Conservation (phyloP, 2,797 vertebrate species). For the Lepus townsendii region DNA sequence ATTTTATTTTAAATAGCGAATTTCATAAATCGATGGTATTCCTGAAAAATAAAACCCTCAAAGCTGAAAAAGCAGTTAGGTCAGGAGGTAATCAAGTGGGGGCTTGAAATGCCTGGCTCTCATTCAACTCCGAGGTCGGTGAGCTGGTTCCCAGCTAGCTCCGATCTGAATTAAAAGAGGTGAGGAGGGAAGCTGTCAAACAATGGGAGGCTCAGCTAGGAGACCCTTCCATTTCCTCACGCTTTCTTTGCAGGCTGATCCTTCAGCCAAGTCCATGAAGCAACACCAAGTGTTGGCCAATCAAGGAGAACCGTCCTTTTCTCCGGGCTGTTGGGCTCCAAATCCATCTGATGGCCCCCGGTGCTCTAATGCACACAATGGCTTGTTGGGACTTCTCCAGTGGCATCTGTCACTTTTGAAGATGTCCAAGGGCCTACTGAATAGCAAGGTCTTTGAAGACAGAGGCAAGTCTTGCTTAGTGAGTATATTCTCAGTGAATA, state of each 20-base stretch:
- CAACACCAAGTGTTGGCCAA: not conserved
- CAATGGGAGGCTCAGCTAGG: not conserved
- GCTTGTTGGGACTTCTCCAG: not conserved
- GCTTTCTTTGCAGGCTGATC: not conserved
- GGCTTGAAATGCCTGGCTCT: not conserved
- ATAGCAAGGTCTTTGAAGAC: constrained; percentile 12
- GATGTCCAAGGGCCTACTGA: not conserved
- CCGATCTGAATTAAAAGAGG: not conserved
- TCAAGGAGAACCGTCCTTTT: not conserved
- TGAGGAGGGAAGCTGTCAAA: not conserved
- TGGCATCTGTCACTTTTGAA: not conserved
- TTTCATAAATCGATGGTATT: constrained; percentile 63
- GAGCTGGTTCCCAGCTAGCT: not conserved
- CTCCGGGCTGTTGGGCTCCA: not conserved
- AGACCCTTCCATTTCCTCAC: not conserved
- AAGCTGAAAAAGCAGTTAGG: constrained; percentile 86
- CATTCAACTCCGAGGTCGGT: not conserved
- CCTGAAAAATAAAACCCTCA: constrained; percentile 82
- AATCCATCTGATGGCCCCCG: not conserved
- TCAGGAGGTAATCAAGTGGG: constrained; percentile 40
- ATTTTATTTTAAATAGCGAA: constrained; percentile 43
- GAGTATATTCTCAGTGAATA: not conserved
- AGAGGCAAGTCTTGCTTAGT: not conserved
- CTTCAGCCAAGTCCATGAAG: not conserved
- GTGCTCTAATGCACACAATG: not conserved